Evolutionary conservation across 1,140 invertebrate species (phyloP).

Genomic region (Dinothrombium tinctorium): DNA sequence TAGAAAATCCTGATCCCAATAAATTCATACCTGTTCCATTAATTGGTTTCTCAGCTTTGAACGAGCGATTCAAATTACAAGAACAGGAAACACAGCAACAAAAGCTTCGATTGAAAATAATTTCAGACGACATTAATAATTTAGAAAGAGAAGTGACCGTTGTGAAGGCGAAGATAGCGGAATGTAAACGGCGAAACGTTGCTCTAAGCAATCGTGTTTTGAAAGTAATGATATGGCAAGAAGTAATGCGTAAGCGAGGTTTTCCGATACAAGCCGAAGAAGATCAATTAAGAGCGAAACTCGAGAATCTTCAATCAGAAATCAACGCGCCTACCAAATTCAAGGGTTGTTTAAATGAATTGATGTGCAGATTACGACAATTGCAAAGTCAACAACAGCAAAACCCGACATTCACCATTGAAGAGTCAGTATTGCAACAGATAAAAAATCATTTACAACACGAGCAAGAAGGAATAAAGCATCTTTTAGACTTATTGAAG

Average conservation of each 20-base stretch:
- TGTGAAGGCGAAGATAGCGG: constrained; percentile 11
- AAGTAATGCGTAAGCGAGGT: constrained; percentile 59
- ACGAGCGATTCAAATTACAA: constrained; percentile 50
- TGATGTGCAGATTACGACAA: constrained; percentile 51
- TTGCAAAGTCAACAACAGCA: constrained; percentile 37
- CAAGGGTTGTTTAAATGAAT: constrained; percentile 66
- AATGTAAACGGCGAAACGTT: constrained; percentile 9
- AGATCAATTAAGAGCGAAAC: constrained; percentile 51
- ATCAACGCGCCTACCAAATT: constrained; percentile 73
- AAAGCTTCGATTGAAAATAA: constrained; percentile 32
- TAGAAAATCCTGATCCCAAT: constrained; percentile 70
- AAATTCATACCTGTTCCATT: constrained; percentile 75
- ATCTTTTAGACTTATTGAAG: constrained; percentile 51
- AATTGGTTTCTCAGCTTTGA: constrained; percentile 62
- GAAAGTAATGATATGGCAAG: constrained; percentile 60
- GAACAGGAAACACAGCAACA: constrained; percentile 55
- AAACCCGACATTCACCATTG: constrained; percentile 27
- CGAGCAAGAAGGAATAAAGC: constrained; percentile 58
- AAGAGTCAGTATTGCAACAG: constrained; percentile 33
- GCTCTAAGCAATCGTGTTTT: constrained; percentile 10
- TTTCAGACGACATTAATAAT: constrained; percentile 8
- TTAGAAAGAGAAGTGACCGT: constrained; percentile 7
- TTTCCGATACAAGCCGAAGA: constrained; percentile 63
- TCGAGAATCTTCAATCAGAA: constrained; percentile 60
- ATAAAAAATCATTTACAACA: constrained; percentile 43